A percentile compares a stretch with the other conserved stretches of the same genome.
Conservation (phyloP, 2,113 vertebrate genomes). For the Tachysurus vachellii region DNA sequence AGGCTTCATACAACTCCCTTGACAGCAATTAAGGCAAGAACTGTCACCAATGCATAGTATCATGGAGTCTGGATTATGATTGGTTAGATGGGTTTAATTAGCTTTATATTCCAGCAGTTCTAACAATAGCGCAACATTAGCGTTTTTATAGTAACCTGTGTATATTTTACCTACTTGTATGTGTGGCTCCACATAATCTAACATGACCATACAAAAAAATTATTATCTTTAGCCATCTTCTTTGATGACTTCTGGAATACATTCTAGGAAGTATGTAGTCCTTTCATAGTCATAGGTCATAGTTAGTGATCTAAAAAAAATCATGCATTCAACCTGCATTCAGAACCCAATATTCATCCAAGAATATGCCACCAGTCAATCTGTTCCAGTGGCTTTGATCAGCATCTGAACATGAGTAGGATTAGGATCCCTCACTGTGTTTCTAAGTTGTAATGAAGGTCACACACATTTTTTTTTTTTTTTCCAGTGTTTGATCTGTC, state of each 20-base stretch:
- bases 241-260: background rate
- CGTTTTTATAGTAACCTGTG: background rate
- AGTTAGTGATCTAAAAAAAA: background rate
- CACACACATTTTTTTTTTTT: background rate
- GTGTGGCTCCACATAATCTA: background rate
- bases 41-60: too few species aligned
- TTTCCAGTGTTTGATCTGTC: background rate
- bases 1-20: background rate
- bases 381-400: background rate
- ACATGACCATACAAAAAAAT: background rate
- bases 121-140: background rate
- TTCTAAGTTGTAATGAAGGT: conserved; percentile 10
- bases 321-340: background rate
- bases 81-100: background rate
- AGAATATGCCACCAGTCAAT: background rate
- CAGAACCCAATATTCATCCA: background rate
- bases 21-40: background rate
- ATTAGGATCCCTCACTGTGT: conserved; percentile 14
- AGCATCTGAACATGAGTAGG: background rate
- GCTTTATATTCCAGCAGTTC: background rate
- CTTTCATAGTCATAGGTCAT: too few species aligned
- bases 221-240: too few species aligned
- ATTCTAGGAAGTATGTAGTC: background rate
- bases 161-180: background rate
- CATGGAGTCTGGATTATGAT: background rate